Percentiles rank a stretch among this genome's conserved stretches.
Evolutionary conservation across 2,888 invertebrate genomes (phyloP).

Genomic region (Rhogogaster chlorosoma): DNA sequence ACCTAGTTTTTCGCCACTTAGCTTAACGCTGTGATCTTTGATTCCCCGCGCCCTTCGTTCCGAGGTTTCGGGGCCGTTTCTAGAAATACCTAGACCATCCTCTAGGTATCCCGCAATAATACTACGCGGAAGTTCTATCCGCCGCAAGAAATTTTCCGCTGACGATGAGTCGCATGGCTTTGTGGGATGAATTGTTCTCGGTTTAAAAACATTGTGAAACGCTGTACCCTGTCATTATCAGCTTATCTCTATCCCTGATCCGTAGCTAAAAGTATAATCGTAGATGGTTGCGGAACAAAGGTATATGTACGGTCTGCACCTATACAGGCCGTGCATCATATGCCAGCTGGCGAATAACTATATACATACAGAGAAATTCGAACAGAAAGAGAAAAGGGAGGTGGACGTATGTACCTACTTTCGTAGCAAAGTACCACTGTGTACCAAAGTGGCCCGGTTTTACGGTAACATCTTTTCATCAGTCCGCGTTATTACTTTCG

Average conservation of each 20-base stretch:
- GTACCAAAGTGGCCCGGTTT: neutral
- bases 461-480: neutral
- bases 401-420: neutral
- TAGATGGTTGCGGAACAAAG: neutral
- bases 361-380: neutral
- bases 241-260: neutral
- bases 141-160: constrained; percentile 10
- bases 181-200: constrained; percentile 1
- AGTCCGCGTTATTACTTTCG: neutral
- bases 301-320: neutral
- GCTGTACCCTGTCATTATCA: neutral
- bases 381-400: neutral
- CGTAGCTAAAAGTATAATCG: neutral
- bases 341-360: neutral
- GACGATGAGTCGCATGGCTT: neutral
- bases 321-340: neutral
- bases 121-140: neutral
- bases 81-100: neutral
- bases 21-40: neutral
- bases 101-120: neutral
- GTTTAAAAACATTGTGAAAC: neutral
- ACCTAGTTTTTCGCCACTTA: neutral
- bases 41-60: neutral
- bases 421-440: neutral
- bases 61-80: neutral